Conservation (phyloP, 2,888 invertebrate species). For the Epinotia ramella region DNA sequence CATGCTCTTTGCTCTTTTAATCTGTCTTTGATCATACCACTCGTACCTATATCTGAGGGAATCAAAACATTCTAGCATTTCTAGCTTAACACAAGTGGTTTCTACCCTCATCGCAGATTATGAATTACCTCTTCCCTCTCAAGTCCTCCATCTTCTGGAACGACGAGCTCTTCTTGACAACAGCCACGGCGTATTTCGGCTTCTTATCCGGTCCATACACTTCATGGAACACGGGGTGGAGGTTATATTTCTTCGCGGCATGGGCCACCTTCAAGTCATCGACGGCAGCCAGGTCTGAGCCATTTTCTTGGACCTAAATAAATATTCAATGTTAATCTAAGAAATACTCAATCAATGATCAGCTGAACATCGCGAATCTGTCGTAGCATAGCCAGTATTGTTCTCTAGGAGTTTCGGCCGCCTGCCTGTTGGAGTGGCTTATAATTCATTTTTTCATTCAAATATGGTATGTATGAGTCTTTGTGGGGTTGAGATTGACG, state of each 20-base stretch:
- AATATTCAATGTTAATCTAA: not conserved
- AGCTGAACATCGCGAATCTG: too few species aligned
- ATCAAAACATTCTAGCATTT: not conserved
- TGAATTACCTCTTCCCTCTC: constrained; percentile 76
- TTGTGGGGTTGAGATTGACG: too few species aligned
- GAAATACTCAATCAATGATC: too few species aligned
- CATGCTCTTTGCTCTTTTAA: not conserved
- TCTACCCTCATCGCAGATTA: not conserved
- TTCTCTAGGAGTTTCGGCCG: too few species aligned
- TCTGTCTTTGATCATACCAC: too few species aligned
- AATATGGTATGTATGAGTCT: too few species aligned
- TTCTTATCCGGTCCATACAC: constrained; percentile 84
- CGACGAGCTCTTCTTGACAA: constrained; percentile 85
- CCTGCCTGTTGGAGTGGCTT: too few species aligned
- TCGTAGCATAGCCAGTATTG: too few species aligned
- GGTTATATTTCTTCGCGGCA: constrained; percentile 83
- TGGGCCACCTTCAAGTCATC: constrained; percentile 86
- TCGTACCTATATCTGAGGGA: not conserved
- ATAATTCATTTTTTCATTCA: too few species aligned
- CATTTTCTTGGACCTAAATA: constrained; percentile 86
- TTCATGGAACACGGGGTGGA: constrained; percentile 87
- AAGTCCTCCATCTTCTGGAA: constrained; percentile 86
- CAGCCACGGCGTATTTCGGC: constrained; percentile 87
- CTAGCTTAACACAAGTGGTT: not conserved
- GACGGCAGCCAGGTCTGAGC: constrained; percentile 89